These are phyloP conservation scores for Tympanoctomys barrerae DNA, from an alignment of 2,797 vertebrate species.

Conservation along the genomic window DNA sequence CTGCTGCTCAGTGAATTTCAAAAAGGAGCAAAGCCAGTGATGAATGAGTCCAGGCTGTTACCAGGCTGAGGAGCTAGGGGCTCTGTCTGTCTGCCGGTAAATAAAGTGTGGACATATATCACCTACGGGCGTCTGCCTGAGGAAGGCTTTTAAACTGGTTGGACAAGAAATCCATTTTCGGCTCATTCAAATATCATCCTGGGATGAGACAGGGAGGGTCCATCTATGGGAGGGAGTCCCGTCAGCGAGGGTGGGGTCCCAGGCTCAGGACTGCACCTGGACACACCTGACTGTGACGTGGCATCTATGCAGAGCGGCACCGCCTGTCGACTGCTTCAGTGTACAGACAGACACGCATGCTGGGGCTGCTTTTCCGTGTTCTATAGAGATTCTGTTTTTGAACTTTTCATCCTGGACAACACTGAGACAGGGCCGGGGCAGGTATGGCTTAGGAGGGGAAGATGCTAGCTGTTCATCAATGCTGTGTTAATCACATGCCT, in stretches of 20 bases:
- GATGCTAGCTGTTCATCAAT: not conserved
- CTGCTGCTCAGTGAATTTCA: slow-evolving; percentile 70
- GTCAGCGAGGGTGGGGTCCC: too few species aligned
- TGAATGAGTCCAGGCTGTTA: slow-evolving; percentile 57
- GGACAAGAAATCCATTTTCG: not conserved
- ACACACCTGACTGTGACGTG: not conserved
- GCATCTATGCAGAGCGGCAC: not conserved
- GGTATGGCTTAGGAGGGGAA: not conserved
- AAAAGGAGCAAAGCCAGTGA: slow-evolving; percentile 63
- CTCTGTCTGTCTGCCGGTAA: slow-evolving; percentile 64
- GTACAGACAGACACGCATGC: not conserved
- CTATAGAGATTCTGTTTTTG: not conserved
- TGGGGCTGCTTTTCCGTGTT: not conserved
- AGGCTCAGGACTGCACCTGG: not conserved
- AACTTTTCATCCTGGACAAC: not conserved
- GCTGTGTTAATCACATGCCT: not conserved
- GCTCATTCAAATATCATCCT: not conserved
- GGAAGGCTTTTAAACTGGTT: not conserved
- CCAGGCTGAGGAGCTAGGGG: slow-evolving; percentile 51
- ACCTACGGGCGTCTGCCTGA: not conserved
- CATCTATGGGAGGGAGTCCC: not conserved
- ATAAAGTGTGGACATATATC: slow-evolving; percentile 51
- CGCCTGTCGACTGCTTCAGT: not conserved
- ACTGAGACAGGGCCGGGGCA: not conserved
- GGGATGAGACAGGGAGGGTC: not conserved